phyloP scores from a whole-genome alignment of 1,140 invertebrate genomes.

The Battus philenor region DNA sequence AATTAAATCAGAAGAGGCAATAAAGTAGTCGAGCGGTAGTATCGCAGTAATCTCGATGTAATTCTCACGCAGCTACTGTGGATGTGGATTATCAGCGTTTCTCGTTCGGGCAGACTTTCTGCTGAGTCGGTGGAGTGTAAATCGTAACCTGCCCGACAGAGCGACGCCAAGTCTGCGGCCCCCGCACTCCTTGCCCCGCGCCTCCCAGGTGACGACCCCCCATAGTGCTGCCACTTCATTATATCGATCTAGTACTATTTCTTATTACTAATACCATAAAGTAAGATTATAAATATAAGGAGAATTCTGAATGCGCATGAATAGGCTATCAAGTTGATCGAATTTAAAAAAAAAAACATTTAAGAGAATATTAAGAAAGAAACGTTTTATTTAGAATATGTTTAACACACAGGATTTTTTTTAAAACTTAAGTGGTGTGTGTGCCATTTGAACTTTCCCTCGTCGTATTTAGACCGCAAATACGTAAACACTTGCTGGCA shows the following conservation, averaged over 20 bases:
- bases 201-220: conserved; percentile 61
- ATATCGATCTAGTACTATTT: conserved; percentile 26
- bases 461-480: too few relatives aligned
- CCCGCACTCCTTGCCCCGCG: conserved; percentile 32
- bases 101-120: conserved; percentile 61
- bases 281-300: too few relatives aligned
- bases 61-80: conserved; percentile 61
- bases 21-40: conserved; percentile 30
- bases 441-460: too few relatives aligned
- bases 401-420: too few relatives aligned
- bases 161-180: conserved; percentile 49
- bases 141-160: conserved; percentile 73
- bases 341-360: too few relatives aligned
- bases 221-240: conserved; percentile 30
- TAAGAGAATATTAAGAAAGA: too few relatives aligned
- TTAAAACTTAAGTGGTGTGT: too few relatives aligned
- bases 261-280: conserved; percentile 11
- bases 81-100: conserved; percentile 69
- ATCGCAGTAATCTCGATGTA: conserved; percentile 60
- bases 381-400: too few relatives aligned
- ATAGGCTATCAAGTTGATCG: too few relatives aligned
- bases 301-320: too few relatives aligned
- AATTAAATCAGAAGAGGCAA: conserved; percentile 34
- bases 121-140: conserved; percentile 72
- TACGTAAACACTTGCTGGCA: too few relatives aligned